Conservation (phyloP, 2,113 vertebrate species). For the Stegostoma tigrinum region DNA sequence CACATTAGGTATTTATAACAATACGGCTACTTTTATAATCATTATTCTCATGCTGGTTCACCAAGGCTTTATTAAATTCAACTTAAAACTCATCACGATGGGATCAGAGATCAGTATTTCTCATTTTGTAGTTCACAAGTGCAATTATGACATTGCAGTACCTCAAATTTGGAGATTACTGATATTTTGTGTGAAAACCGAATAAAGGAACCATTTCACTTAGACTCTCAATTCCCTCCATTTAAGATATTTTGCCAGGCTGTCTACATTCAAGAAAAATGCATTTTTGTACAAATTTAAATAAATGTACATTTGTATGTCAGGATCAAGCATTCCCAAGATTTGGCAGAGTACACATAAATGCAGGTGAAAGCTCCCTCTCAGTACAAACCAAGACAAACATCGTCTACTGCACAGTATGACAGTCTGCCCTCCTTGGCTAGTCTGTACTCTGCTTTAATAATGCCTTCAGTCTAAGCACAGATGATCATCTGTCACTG, state of each 20-base stretch:
- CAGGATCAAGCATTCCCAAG: no score
- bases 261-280: no score
- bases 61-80: constrained; percentile 5
- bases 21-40: not conserved
- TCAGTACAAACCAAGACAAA: no score
- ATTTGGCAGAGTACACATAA: no score
- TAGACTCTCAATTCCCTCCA: not conserved
- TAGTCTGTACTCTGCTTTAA: no score
- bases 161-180: not conserved
- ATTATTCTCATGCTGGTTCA: not conserved
- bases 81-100: not conserved
- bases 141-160: not conserved
- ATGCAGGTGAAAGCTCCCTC: no score
- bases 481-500: no score
- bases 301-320: no score
- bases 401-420: no score
- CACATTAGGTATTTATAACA: not conserved
- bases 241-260: not conserved
- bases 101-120: not conserved
- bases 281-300: no score
- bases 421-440: no score
- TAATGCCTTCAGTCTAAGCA: no score
- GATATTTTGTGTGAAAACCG: not conserved
- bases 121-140: not conserved
- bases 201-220: not conserved